Percentiles rank a stretch among this genome's conserved stretches.
Conservation (phyloP, 2,888 invertebrate species). For the Mechanitis messenoides region DNA sequence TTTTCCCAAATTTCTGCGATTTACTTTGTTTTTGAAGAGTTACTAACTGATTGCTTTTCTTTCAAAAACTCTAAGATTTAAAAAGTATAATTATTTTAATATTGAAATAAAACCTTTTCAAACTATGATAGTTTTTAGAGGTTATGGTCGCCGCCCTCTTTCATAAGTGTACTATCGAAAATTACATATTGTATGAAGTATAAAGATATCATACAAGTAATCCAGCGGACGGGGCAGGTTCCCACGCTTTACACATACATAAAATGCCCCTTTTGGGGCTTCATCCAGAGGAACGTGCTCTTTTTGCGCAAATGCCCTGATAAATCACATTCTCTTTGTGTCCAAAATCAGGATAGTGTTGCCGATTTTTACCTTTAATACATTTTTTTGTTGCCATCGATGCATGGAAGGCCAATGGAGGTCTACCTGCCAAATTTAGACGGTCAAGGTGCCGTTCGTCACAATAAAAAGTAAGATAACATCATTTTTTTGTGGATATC, state of each 20-base stretch:
- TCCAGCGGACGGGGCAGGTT: slow-evolving; percentile 36
- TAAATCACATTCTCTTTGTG: slow-evolving; percentile 70
- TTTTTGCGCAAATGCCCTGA: slow-evolving; percentile 67
- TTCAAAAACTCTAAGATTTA: too few relatives aligned
- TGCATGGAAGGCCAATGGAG: slow-evolving; percentile 54
- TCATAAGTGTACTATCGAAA: too few relatives aligned
- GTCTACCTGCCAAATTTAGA: slow-evolving; percentile 70
- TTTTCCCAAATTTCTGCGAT: too few relatives aligned
- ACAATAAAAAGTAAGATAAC: slow-evolving; percentile 64
- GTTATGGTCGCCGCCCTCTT: too few relatives aligned
- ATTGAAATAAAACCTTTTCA: too few relatives aligned
- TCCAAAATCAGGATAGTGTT: slow-evolving; percentile 51
- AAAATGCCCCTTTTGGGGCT: slow-evolving; percentile 72
- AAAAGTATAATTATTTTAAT: too few relatives aligned
- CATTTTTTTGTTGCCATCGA: slow-evolving; percentile 59
- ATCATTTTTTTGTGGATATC: slow-evolving; percentile 36
- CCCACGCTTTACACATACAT: slow-evolving; percentile 68
- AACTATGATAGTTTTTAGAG: too few relatives aligned
- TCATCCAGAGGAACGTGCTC: slow-evolving; percentile 70
- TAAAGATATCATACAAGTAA: not conserved
- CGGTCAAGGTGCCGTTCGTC: slow-evolving; percentile 71
- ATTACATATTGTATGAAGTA: not conserved
- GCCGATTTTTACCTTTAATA: slow-evolving; percentile 56
- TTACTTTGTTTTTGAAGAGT: too few relatives aligned
- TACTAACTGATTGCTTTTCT: too few relatives aligned